Base-by-base conservation (phyloP, 2,797 vertebrate species). In the Sebastes iracundus region DNA sequence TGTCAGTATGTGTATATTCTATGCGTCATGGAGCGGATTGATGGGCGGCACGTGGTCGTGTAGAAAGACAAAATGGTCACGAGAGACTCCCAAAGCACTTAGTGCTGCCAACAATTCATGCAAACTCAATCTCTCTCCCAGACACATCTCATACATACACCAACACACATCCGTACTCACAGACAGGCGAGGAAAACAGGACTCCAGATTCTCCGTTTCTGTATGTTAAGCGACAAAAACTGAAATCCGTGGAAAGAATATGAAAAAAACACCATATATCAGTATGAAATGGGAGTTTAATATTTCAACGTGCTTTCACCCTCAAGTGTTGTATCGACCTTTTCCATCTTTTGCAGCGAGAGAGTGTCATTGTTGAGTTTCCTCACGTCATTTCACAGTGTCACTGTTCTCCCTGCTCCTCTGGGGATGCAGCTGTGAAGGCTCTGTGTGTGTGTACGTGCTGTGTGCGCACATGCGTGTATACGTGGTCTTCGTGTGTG, bases 31-130 rank as follows among this genome's bases (percentile, higher is more conserved):
- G 7, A 10, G 10, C 11, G 2, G 38, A 77, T 49, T 56, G 32
- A 74, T 70, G 16, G 55, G 6, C 4, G 8, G 25, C 30, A 20
- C 18, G 2, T 75, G 58, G 64, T 53, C 30, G n/a, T 59, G 12
- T 35, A 30, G 59, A 59, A 79, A 72, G 72, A 42, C 27, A 0
- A 65, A 85, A 66, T 10, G 9, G 66, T 77, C 84, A 77, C 18
- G 1, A 35, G 87, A 84, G 83, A 85, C 72, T 72, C 72, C 49
- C 53, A 12, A 64, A 76, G 83, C 90, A 80, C 84, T 87, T 85
- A 81, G 67, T 25, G 71, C 61, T 60, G 58, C 33, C n/a, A 63
- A 27, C 60, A 65, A 30, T 5, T 70, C 66, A 60, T 53, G 38
- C 64, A 56, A 49, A 23, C n/a, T 66, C 58, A 72, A 11, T 65